These are phyloP conservation scores for Calcarius lapponicus DNA, from an alignment of 2,797 vertebrate genomes.

Conservation along the genomic window DNA sequence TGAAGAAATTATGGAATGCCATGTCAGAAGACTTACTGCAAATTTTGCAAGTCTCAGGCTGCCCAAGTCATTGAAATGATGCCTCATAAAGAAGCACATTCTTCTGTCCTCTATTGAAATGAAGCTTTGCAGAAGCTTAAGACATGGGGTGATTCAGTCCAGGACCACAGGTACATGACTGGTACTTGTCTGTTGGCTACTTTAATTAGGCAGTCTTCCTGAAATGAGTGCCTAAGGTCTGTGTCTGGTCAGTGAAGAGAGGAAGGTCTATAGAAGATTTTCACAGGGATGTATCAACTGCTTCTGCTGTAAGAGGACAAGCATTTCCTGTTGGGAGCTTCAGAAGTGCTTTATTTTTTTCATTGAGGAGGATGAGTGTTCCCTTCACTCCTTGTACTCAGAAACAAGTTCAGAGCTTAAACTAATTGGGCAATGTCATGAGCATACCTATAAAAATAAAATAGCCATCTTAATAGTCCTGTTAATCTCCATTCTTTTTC, in stretches of 20 bases:
- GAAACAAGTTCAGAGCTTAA: not conserved
- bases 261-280: not conserved
- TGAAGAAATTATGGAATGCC: not conserved
- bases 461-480: not conserved
- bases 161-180: not conserved
- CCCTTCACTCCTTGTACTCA: not conserved
- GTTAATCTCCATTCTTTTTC: not conserved
- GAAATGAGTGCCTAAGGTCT: not conserved
- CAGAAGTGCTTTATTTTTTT: not conserved
- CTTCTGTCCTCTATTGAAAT: not conserved
- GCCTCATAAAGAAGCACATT: not conserved
- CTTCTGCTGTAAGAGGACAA: not conserved
- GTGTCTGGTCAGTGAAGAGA: not conserved
- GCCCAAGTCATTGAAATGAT: not conserved
- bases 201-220: not conserved
- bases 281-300: not conserved
- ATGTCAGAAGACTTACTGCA: not conserved
- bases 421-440: not conserved
- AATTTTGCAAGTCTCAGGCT: not conserved
- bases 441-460: not conserved
- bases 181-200: not conserved
- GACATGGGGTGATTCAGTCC: not conserved
- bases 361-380: not conserved
- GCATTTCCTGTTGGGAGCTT: not conserved
- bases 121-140: not conserved